Conservation (phyloP, 2,113 vertebrate genomes). For the Oreotrochilus melanogaster region DNA sequence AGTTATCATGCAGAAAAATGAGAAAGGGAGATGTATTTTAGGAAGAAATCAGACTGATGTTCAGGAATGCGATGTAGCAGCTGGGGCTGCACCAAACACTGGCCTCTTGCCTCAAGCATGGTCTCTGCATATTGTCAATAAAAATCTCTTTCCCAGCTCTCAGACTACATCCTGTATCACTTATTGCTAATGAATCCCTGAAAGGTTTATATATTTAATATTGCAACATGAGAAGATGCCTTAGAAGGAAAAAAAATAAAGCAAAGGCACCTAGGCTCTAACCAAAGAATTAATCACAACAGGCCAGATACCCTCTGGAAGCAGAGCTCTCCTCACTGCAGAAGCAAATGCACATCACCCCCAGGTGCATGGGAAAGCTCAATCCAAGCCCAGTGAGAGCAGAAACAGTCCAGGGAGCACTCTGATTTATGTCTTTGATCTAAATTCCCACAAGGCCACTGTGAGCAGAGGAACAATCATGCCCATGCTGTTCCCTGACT, state of each 20-base stretch:
- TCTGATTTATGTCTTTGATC: neutral
- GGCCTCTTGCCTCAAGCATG: neutral
- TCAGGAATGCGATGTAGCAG: neutral
- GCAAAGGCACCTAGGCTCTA: neutral
- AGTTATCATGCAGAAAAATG: neutral
- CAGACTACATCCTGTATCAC: neutral
- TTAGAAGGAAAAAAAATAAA: neutral
- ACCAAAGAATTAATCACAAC: neutral
- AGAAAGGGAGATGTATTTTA: neutral
- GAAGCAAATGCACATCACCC: neutral
- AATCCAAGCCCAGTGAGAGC: neutral
- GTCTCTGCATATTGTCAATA: neutral
- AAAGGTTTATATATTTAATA: conserved; percentile 18
- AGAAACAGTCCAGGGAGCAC: neutral
- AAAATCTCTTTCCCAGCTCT: neutral
- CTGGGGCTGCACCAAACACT: neutral
- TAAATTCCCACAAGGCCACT: neutral
- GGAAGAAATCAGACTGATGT: neutral
- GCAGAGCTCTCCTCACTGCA: neutral
- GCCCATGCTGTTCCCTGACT: too few species aligned
- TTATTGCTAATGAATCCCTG: conserved; percentile 49
- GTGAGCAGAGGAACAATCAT: neutral
- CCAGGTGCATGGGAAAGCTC: neutral
- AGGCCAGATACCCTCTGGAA: neutral
- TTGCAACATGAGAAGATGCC: neutral